phyloP scores from a whole-genome alignment of 2,113 vertebrate genomes.

The Bungarus multicinctus region DNA sequence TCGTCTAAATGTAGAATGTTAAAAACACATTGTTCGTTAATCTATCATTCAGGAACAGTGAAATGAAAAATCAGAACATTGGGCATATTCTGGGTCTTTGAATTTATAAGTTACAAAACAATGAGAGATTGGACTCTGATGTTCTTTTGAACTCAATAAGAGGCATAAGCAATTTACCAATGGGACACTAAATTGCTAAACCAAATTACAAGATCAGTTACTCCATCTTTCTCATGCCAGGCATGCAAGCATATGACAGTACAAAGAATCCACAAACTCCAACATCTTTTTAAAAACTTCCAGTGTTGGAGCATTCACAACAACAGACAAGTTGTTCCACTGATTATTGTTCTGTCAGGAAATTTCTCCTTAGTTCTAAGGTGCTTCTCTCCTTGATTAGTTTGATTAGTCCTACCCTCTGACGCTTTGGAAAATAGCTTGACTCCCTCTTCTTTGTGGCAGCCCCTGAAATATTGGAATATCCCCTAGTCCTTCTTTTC shows the following conservation, averaged over 20 bases:
- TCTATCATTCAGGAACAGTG: background rate
- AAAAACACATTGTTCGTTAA: fast-evolving
- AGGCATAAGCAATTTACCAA: fast-evolving
- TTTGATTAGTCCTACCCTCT: no score
- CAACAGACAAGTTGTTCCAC: no score
- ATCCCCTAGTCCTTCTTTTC: no score
- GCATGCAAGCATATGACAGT: background rate
- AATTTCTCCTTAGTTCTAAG: no score
- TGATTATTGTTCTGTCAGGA: no score
- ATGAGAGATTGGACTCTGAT: conserved; percentile 2
- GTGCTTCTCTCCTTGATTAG: no score
- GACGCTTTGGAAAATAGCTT: no score
- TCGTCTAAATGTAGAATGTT: conserved; percentile 15
- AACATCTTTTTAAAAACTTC: no score
- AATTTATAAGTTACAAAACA: background rate
- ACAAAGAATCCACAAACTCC: background rate
- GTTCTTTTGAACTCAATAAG: fast-evolving
- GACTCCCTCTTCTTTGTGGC: no score
- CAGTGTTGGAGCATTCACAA: no score
- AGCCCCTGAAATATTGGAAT: no score
- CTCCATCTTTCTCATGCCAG: background rate
- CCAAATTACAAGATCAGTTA: background rate
- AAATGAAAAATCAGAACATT: conserved; percentile 43
- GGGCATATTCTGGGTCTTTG: background rate
- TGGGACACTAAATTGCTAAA: background rate